Conservation (phyloP, 64 coral and sea anemone species). For the Dendronephthya gigantea region DNA sequence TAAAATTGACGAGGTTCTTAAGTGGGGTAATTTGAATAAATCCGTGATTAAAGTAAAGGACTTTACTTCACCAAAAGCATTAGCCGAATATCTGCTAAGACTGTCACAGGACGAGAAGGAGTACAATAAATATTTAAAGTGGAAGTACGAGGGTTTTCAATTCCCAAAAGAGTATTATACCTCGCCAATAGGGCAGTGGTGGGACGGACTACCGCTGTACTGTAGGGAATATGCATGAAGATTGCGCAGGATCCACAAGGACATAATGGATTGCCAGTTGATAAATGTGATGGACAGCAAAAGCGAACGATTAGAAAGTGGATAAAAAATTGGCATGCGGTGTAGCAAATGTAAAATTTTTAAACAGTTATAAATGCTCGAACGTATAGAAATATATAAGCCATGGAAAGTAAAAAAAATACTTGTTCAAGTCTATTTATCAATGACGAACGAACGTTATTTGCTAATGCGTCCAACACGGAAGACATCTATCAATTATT, state of each 20-base stretch:
- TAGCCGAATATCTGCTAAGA: neutral
- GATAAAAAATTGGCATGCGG: no score
- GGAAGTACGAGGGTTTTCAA: constrained; percentile 2
- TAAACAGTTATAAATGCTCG: no score
- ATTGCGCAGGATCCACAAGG: neutral
- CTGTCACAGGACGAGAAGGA: neutral
- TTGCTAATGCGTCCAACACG: no score
- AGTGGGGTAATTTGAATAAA: neutral
- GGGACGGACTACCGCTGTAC: neutral
- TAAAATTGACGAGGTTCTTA: neutral
- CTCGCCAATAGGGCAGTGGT: neutral
- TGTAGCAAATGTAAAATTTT: no score
- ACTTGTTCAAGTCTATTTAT: no score
- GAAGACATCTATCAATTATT: no score
- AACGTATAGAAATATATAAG: no score
- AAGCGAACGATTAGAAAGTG: neutral
- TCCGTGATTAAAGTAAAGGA: constrained; percentile 24
- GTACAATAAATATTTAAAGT: constrained; percentile 10
- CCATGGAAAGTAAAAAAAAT: no score
- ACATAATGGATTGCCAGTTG: neutral
- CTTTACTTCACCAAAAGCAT: neutral
- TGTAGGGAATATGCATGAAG: constrained; percentile 3
- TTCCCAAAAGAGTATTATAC: neutral
- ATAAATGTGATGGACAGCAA: neutral
- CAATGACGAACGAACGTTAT: no score